Evolutionary conservation across 2,113 vertebrate genomes (phyloP).

Genomic region (Cottus gobio): DNA sequence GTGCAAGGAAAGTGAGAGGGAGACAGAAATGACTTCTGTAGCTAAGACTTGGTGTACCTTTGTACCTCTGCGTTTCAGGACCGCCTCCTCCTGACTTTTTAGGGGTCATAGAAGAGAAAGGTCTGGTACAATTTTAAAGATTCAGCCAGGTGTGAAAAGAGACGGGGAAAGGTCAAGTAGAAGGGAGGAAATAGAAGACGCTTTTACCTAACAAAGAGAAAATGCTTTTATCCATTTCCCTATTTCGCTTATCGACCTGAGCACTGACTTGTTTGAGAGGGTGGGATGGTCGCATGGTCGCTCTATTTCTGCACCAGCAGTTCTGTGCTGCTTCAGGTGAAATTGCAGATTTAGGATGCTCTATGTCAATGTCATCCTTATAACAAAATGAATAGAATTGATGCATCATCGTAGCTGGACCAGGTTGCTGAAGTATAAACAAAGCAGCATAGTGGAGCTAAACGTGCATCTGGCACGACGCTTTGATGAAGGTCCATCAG

Average conservation of each 20-base stretch:
- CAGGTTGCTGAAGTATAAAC: not conserved
- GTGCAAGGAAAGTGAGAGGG: not conserved
- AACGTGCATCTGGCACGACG: not conserved
- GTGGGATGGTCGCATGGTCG: not conserved
- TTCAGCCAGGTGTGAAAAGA: constrained; percentile 68
- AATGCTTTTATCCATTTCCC: constrained; percentile 47
- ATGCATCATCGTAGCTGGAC: not conserved
- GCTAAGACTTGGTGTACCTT: constrained; percentile 27
- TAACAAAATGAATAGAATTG: not conserved
- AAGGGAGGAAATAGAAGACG: constrained; percentile 44
- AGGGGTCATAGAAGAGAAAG: constrained; percentile 48
- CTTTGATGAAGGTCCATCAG: not conserved
- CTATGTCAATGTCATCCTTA: not conserved
- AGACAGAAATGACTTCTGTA: constrained; percentile 17
- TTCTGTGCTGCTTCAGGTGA: not conserved
- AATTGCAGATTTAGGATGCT: not conserved
- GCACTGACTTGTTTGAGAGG: constrained; percentile 14
- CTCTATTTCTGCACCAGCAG: constrained; percentile 12
- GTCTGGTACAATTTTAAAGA: constrained; percentile 59
- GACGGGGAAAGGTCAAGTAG: constrained; percentile 65
- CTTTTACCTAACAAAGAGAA: constrained; percentile 57
- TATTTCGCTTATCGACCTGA: constrained; percentile 43
- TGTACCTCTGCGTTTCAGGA: constrained; percentile 46
- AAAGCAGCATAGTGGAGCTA: not conserved
- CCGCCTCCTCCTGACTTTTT: constrained; percentile 22